Evolutionary conservation across 2,888 invertebrate genomes (phyloP), one percentile per base, ranked within the genome.

Genomic region (Clusia tigrina): DNA sequence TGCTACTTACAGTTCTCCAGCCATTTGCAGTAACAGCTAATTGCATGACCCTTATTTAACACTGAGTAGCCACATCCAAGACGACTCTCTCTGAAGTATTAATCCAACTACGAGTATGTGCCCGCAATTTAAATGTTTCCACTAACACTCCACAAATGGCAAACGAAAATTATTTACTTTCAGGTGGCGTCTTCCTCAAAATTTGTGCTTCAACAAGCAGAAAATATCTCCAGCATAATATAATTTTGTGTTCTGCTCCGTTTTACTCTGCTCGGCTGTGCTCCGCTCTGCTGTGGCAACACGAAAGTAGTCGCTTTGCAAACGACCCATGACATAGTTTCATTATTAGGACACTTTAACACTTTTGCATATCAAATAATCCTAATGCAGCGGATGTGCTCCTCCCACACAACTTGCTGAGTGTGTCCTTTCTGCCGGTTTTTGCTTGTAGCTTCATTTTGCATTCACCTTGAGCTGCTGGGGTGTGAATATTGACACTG

Each of bases 331-430:
- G 48, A 48, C 48, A 48, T 1, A 57, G 46, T 57, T 42, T 57
- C 53, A 57, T 24, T 63, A 63, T 58, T 55, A 37, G 55, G 38
- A 54, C 24, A 54, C 54, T 54, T 58, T 54, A 58, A 58, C 58
- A 63, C 62, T 58, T 63, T 58, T 46, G 42, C 54, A 53, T 57
- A 57, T 42, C 57, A 57, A 57, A 57, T 46, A 24, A 5, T 38
- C 22, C 22, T 55, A 22, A 55, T 32, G 26, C 42, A 17, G 6
- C 18, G 48, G 22, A 22, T 48, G 2, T 18, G 2, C n/a, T n/a
- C n/a, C n/a, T n/a, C n/a, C n/a, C n/a, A n/a, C n/a, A n/a, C n/a
- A n/a, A n/a, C n/a, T n/a, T n/a, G n/a, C 42, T 15, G 32, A 9
- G 6, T 32, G 12, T 32, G 32, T 5, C 32, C 12, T 5, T 42